phyloP scores from a whole-genome alignment of 2,888 invertebrate species.

The Pyrgus malvae region DNA sequence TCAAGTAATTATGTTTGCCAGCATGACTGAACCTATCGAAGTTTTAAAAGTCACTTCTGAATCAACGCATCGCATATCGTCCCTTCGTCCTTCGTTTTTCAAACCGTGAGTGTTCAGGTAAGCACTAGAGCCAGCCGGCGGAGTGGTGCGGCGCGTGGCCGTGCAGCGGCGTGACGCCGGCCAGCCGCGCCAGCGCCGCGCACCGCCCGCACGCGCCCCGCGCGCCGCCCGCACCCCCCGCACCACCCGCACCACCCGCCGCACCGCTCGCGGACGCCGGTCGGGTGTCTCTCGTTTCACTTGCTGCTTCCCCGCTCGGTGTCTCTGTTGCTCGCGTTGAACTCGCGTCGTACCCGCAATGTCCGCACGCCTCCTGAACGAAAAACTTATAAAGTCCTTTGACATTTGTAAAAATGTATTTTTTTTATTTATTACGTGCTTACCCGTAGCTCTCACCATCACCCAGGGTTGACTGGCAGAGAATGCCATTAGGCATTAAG shows the following conservation, averaged over 20 bases:
- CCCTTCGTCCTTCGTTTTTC: background rate
- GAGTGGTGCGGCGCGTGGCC: conserved; percentile 85
- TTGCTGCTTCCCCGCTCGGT: conserved; percentile 2
- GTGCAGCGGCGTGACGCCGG: conserved; percentile 88
- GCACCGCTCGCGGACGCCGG: conserved; percentile 76
- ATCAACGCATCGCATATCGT: no score
- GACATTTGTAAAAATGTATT: no score
- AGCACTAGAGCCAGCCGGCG: conserved; percentile 84
- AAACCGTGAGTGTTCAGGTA: background rate
- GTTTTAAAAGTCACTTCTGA: no score
- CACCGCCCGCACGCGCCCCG: conserved; percentile 73
- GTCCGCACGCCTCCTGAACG: conserved; percentile 34
- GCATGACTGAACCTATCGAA: no score
- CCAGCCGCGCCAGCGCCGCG: conserved; percentile 84
- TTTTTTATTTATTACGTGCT: no score
- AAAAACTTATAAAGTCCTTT: background rate
- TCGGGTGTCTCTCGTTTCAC: conserved; percentile 23
- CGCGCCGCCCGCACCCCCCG: conserved; percentile 25
- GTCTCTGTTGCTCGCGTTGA: background rate
- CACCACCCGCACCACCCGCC: conserved; percentile 33
- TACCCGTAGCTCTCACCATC: no score
- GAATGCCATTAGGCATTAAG: no score
- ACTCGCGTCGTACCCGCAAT: conserved; percentile 34
- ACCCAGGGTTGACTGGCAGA: no score
- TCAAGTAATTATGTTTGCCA: no score